Evolutionary conservation across 2,797 vertebrate species (phyloP).

Genomic region (Netta rufina): DNA sequence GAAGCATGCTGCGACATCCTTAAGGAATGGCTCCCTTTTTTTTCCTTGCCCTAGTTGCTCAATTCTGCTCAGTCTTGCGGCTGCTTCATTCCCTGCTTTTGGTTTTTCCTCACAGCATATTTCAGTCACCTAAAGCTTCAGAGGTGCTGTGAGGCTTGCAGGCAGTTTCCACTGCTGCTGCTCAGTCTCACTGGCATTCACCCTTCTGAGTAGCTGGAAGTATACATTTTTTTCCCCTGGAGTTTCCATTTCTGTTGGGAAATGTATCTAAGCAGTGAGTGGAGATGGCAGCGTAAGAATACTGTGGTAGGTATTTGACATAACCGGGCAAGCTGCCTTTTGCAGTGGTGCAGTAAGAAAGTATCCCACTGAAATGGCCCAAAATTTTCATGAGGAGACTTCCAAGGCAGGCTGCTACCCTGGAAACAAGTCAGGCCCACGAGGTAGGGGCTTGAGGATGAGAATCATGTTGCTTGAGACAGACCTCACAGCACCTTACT

Average conservation of each 20-base stretch:
- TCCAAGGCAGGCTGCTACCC: background rate
- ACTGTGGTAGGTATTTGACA: background rate
- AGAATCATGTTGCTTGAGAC: background rate
- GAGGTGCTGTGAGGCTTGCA: background rate
- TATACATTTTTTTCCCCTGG: background rate
- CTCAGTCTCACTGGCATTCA: background rate
- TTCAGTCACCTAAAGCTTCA: background rate
- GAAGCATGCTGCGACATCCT: background rate
- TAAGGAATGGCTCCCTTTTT: background rate
- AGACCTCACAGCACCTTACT: background rate
- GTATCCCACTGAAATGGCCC: background rate
- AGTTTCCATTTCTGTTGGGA: background rate
- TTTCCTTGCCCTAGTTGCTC: constrained; percentile 17
- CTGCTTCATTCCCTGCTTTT: background rate
- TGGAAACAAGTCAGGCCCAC: background rate
- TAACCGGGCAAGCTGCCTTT: background rate
- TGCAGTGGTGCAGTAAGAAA: background rate
- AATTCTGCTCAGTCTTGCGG: constrained; percentile 36
- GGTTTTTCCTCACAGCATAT: rapidly evolving
- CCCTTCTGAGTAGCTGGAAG: background rate
- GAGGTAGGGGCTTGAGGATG: background rate
- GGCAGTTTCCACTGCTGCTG: background rate
- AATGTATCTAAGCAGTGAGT: rapidly evolving
- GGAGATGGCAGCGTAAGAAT: background rate
- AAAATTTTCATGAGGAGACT: background rate